These are phyloP conservation scores for Pteronura brasiliensis DNA, from an alignment of 2,113 vertebrate genomes.

Conservation along the genomic window DNA sequence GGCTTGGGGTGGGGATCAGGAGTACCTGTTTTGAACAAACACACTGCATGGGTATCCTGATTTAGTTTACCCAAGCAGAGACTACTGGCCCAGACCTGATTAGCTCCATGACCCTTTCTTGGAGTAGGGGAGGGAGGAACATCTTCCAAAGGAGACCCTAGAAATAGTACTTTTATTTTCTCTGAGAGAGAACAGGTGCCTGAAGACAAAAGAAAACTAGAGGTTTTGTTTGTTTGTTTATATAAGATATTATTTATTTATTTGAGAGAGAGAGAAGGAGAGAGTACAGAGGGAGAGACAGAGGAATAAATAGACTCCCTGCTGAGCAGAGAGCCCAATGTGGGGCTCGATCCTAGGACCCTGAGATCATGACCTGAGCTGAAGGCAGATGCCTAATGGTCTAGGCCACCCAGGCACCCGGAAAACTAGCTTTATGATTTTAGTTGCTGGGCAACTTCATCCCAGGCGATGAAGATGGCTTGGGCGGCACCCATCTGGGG, in stretches of 20 bases:
- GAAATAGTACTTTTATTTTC: neutral
- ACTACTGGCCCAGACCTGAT: neutral
- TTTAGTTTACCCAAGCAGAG: neutral
- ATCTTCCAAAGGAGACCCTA: neutral
- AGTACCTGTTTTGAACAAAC: neutral
- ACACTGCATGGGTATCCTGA: neutral
- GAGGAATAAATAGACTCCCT: neutral
- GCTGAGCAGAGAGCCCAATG: neutral
- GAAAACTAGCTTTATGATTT: neutral
- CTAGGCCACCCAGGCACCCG: neutral
- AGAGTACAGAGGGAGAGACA: neutral
- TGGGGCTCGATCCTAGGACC: neutral
- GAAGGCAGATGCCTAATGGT: neutral
- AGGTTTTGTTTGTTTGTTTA: neutral
- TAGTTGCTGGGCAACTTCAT: too few species aligned
- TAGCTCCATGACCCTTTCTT: neutral
- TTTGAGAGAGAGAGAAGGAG: neutral
- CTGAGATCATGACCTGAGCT: neutral
- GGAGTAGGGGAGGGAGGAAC: too few species aligned
- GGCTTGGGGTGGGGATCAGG: neutral
- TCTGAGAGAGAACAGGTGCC: neutral
- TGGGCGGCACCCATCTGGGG: neutral
- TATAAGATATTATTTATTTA: neutral
- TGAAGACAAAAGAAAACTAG: neutral
- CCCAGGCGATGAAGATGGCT: neutral